Evolutionary conservation across 1,140 invertebrate genomes (phyloP), one percentile per base, ranked within the genome.

Genomic region (Melipona quadrifasciata): DNA sequence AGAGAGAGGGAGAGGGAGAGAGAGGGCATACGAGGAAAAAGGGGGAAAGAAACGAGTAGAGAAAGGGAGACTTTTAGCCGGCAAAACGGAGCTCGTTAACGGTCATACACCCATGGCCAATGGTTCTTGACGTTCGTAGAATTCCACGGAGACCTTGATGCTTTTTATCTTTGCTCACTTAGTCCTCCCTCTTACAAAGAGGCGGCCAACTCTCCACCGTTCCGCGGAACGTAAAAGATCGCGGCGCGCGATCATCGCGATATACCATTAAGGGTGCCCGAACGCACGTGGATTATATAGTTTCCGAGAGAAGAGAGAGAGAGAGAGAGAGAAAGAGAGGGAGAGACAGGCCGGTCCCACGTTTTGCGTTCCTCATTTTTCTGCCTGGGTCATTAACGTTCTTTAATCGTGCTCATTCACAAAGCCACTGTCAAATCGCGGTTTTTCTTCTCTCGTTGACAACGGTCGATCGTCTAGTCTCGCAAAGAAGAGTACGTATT

Each of bases 81-180:
- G 82, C 61, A 65, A 79, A 82, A 74, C 80, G 71, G 21, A 72
- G 82, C 75, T 90, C 88, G 88, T 90, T 90, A 90, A 85, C 80
- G 89, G 88, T 86, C 88, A 84, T 86, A 68, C 73, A 90, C 80
- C 86, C 78, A 75, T 85, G 85, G 84, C 76, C 85, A 85, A 89
- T 90, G 78, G 64, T 84, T 89, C 71, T 87, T 71, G 83, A 90
- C 82, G 83, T 89, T 90, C 68, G 74, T 76, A 86, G 80, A 73
- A 80, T 76, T 76, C 70, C 79, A 53, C 19, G 61, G 55, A 86
- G 84, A 86, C 88, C 89, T 90, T 90, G 89, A 86, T 39, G 86
- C 53, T 90, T 90, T 90, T 90, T 86, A 89, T 87, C 70, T 82
- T 68, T 39, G 47, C 76, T 80, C 75, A 53, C 81, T 83, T 75